Evolutionary conservation across 2,113 vertebrate species (phyloP), one percentile per base, ranked within the genome.

Genomic region (Calidris pugnax): DNA sequence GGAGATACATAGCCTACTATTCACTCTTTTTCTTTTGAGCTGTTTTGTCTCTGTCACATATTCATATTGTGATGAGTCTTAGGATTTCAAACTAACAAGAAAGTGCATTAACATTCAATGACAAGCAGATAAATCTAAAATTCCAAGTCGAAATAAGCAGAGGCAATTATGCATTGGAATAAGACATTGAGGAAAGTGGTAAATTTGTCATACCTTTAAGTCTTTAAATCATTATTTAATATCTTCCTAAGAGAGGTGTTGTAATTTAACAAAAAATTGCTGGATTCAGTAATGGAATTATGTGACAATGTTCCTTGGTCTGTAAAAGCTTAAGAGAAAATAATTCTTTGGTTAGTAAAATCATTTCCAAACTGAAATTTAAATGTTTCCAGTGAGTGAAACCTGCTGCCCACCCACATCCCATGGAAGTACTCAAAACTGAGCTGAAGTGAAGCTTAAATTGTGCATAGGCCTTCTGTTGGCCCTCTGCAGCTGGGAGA

Each of bases 331-430:
- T 84, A 51, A 77, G 74, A 90, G 51, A 89, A 92, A 91, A 72
- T 76, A 63, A 20, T 57, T 82, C 33, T 12, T 32, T 89, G 51
- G 86, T 73, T 81, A 55, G 41, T 47, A 72, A 56, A 92, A 95
- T 37, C 81, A 35, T 87, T 96, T 95, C 89, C 80, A 81, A 93
- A 89, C 37, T 68, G 64, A 89, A 81, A 86, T 76, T 72, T 57
- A 83, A 79, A 81, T 71, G 18, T 74, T 95, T 92, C 68, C 84
- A 95, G n/a, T 26, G 47, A 89, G 27, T 4, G 2, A 68, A 95
- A 87, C 53, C 30, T 91, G 43, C 60, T 94, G 74, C 62, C 87
- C 89, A 93, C 66, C 77, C 89, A 89, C 27, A 1, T 60, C 43
- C 64, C 69, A 39, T 22, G 16, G 30, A 87, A 89, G 8, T 78